Percentiles rank a stretch among this genome's conserved stretches.
phyloP scores from a whole-genome alignment of 2,113 vertebrate genomes.

The Salvelinus fontinalis region DNA sequence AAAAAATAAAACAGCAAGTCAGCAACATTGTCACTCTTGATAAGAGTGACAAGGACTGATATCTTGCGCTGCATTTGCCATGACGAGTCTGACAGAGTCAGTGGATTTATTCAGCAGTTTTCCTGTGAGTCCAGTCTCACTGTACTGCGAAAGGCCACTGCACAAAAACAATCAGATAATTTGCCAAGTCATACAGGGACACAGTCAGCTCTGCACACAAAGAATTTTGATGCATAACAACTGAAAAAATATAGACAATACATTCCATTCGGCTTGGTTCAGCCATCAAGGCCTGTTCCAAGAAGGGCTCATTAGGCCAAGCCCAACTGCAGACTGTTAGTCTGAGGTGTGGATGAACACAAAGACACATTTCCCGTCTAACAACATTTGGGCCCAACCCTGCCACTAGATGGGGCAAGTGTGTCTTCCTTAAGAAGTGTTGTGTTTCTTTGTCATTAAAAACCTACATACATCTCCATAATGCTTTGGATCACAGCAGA shows the following conservation, averaged over 20 bases:
- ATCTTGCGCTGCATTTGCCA: constrained; percentile 37
- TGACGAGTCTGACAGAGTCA: constrained; percentile 18
- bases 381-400: constrained; percentile 1
- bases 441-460: no score
- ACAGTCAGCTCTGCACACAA: constrained; percentile 30
- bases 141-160: constrained; percentile 16
- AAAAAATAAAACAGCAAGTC: no score
- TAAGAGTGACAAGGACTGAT: constrained; percentile 6
- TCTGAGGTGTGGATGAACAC: constrained; percentile 11
- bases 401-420: background rate
- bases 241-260: background rate
- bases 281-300: background rate
- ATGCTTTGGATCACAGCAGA: no score
- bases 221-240: background rate
- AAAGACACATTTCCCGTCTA: constrained; percentile 16
- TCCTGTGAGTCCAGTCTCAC: constrained; percentile 44
- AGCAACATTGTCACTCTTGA: no score
- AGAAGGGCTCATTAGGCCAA: background rate
- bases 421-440: no score
- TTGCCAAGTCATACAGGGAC: constrained; percentile 37
- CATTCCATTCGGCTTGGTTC: constrained; percentile 22
- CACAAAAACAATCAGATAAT: constrained; percentile 35
- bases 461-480: no score
- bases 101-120: constrained; percentile 11
- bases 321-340: constrained; percentile 18